phyloP scores from a whole-genome alignment of 1,140 invertebrate genomes.

The Yoshiicerus persimilis region DNA sequence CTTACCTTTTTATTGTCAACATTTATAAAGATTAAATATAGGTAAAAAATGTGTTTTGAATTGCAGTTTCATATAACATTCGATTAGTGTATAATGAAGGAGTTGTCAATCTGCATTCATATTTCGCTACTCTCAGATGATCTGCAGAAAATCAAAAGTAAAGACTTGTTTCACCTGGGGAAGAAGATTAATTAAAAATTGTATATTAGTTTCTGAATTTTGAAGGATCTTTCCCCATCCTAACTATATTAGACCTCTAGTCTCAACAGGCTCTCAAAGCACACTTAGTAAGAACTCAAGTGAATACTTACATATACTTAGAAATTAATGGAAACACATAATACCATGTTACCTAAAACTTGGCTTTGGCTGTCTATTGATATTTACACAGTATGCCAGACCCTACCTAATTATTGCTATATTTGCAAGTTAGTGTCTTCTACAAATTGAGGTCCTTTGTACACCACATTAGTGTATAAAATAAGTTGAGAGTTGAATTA shows the following conservation, averaged over 20 bases:
- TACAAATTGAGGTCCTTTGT: not conserved
- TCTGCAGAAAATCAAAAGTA: not conserved
- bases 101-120: too few species aligned
- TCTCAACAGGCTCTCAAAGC: not conserved
- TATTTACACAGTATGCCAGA: too few species aligned
- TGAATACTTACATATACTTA: not conserved
- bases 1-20: too few species aligned
- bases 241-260: not conserved
- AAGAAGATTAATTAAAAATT: conserved; percentile 29
- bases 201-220: not conserved
- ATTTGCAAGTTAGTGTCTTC: not conserved
- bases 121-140: too few species aligned
- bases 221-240: not conserved
- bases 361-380: too few species aligned
- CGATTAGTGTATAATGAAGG: too few species aligned
- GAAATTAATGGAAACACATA: too few species aligned
- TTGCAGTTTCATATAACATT: too few species aligned
- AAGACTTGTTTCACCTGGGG: not conserved
- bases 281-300: not conserved
- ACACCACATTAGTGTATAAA: not conserved
- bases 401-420: too few species aligned
- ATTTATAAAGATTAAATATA: too few species aligned
- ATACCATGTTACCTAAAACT: too few species aligned
- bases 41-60: too few species aligned
- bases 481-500: not conserved